phyloP scores from a whole-genome alignment of 2,888 invertebrate genomes.

The Mythimna lalbum region DNA sequence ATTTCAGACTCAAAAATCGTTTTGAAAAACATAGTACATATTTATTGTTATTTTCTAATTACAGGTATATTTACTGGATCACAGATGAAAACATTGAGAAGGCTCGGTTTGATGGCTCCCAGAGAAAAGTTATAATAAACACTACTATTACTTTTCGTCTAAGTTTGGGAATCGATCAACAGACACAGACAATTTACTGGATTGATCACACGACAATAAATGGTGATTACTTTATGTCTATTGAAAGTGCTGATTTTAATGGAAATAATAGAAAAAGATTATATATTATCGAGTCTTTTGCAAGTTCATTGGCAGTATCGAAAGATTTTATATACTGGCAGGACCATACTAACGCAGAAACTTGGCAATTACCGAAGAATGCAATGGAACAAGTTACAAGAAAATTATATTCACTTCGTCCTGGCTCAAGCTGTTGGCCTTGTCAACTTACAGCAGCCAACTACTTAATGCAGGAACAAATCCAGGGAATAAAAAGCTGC shows the following conservation, averaged over 20 bases:
- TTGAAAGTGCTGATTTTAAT: not conserved
- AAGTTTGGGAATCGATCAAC: not conserved
- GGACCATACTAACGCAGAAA: not conserved
- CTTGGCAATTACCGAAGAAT: not conserved
- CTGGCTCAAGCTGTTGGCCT: not conserved
- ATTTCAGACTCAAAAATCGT: not conserved
- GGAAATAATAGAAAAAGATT: not conserved
- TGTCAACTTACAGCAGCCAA: not conserved
- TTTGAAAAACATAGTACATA: not conserved
- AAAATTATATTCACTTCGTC: not conserved
- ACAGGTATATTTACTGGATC: not conserved
- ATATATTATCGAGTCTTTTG: not conserved
- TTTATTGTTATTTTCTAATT: not conserved
- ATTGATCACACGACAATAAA: not conserved
- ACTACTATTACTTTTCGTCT: not conserved
- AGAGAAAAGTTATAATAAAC: not conserved
- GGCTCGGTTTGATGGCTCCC: not conserved
- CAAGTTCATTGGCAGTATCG: not conserved
- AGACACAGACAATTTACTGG: not conserved
- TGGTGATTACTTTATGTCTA: not conserved
- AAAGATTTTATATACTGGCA: not conserved
- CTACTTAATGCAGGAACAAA: not conserved
- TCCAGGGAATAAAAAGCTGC: not conserved
- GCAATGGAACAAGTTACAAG: not conserved
- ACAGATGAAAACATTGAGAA: not conserved